Evolutionary conservation across 2,797 vertebrate species (phyloP).

Genomic region (Sardinella longiceps): DNA sequence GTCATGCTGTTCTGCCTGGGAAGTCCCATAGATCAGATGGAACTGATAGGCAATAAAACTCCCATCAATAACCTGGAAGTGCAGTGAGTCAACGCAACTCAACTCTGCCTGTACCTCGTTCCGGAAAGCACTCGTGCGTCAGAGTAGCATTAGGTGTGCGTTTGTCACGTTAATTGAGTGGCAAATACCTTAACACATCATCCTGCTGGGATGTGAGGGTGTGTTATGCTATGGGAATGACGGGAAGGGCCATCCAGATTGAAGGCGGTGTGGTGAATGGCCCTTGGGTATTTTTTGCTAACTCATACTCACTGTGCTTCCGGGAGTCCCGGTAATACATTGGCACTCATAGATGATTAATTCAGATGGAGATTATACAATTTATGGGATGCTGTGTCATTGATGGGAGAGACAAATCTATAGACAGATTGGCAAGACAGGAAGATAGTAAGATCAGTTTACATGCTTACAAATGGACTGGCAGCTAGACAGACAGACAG

Average conservation of each 20-base stretch:
- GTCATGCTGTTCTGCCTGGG: background rate
- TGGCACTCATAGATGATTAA: too few relatives aligned
- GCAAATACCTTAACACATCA: background rate
- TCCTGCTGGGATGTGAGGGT: background rate
- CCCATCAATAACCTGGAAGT: constrained; percentile 11
- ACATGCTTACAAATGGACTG: too few relatives aligned
- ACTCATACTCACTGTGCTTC: background rate
- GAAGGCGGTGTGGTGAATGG: background rate
- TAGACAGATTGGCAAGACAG: background rate
- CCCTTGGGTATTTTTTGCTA: background rate
- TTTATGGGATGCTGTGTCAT: background rate
- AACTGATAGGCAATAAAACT: background rate
- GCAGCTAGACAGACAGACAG: background rate
- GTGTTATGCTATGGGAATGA: background rate
- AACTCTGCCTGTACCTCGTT: background rate
- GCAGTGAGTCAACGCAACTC: background rate
- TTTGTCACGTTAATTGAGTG: background rate
- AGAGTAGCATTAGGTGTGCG: background rate
- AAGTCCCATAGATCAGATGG: background rate
- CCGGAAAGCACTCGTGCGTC: background rate
- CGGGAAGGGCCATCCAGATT: too few relatives aligned
- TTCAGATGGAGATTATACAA: background rate
- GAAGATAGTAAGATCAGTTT: too few relatives aligned
- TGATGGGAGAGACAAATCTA: too few relatives aligned
- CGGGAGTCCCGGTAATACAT: background rate